Conservation (phyloP, 2,113 vertebrate species). For the Phyllostomus hastatus region DNA sequence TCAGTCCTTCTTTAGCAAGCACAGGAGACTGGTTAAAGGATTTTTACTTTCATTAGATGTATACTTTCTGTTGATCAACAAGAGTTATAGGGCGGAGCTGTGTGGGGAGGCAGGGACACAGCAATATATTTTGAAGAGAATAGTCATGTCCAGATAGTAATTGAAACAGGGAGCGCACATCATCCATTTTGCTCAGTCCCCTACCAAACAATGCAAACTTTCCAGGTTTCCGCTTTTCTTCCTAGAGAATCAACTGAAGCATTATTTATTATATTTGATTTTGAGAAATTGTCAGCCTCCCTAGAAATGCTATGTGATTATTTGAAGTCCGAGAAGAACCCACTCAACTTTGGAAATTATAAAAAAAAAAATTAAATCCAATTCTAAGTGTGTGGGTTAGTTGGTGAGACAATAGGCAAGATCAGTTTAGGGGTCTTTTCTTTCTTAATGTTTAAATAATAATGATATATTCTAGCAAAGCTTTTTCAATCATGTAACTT, state of each 20-base stretch:
- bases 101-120: background rate
- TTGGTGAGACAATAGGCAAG: background rate
- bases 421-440: background rate
- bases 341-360: background rate
- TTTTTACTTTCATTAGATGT: constrained; percentile 67
- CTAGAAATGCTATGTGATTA: background rate
- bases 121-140: constrained; percentile 60
- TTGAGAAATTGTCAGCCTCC: background rate
- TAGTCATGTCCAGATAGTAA: constrained; percentile 41
- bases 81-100: constrained; percentile 68
- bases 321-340: background rate
- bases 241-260: background rate
- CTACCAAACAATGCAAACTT: background rate
- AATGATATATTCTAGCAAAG: background rate
- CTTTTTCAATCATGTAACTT: background rate
- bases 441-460: constrained; percentile 11
- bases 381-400: background rate
- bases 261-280: background rate
- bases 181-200: background rate
- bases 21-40: constrained; percentile 36
- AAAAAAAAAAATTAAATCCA: background rate
- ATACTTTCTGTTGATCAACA: constrained; percentile 76
- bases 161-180: background rate
- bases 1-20: constrained; percentile 52
- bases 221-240: constrained; percentile 21